These are phyloP conservation scores for Chymomyza fuscimana DNA, from an alignment of 2,888 invertebrate species.

Conservation along the genomic window DNA sequence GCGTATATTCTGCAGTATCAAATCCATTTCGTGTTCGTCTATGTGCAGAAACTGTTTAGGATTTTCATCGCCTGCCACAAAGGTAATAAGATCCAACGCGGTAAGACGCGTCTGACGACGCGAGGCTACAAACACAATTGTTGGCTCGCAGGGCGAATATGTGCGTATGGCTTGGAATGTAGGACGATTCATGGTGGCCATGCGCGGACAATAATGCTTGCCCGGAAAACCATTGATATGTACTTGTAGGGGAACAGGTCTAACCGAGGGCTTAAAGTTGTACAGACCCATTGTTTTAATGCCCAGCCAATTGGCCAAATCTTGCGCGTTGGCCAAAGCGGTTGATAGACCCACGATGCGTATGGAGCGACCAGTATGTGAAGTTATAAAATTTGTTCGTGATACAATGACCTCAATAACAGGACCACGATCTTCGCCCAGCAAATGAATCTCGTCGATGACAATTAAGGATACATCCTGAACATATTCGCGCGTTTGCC, in stretches of 20 bases:
- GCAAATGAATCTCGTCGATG: slow-evolving; percentile 98
- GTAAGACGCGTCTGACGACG: slow-evolving; percentile 97
- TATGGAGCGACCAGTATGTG: slow-evolving; percentile 89
- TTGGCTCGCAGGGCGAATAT: slow-evolving; percentile 94
- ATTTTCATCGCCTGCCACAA: slow-evolving; percentile 92
- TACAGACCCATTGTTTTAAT: slow-evolving; percentile 94
- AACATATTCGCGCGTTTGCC: slow-evolving; percentile 98
- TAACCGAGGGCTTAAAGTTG: slow-evolving; percentile 98
- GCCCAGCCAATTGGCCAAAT: slow-evolving; percentile 97
- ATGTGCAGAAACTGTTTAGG: slow-evolving; percentile 97
- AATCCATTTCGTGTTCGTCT: slow-evolving; percentile 91
- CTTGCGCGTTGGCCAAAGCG: slow-evolving; percentile 97
- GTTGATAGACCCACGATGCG: slow-evolving; percentile 97
- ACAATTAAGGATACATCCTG: slow-evolving; percentile 93
- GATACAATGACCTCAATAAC: slow-evolving; percentile 99
- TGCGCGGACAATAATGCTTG: slow-evolving; percentile 98
- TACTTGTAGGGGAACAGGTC: slow-evolving; percentile 95
- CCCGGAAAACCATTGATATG: slow-evolving; percentile 98
- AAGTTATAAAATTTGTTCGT: slow-evolving; percentile 96
- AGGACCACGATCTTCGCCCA: slow-evolving; percentile 94
- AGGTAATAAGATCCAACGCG: slow-evolving; percentile 95
- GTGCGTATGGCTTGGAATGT: slow-evolving; percentile 96
- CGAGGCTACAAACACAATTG: slow-evolving; percentile 97
- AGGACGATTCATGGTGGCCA: slow-evolving; percentile 99
- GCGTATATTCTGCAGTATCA: slow-evolving; percentile 85